A percentile compares a stretch with the other conserved stretches of the same genome.
Evolutionary conservation across 1,140 invertebrate genomes (phyloP).

Genomic region (Ostrea denselamellosa): DNA sequence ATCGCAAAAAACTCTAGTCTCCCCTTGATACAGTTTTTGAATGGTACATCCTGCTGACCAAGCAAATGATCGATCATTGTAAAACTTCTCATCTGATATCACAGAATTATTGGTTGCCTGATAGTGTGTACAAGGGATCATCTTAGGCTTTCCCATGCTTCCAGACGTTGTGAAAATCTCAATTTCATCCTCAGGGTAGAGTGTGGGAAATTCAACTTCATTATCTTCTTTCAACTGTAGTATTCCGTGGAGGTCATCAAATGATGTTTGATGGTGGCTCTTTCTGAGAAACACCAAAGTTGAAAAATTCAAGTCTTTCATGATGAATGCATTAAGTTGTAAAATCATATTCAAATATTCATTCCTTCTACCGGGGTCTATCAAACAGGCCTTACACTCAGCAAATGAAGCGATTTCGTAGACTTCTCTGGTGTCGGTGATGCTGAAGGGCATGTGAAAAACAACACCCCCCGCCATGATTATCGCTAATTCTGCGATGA

Average conservation of each 20-base stretch:
- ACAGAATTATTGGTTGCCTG: too few species aligned
- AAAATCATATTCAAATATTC: background rate
- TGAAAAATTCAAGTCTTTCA: background rate
- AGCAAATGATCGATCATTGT: constrained; percentile 39
- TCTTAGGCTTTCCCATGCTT: too few species aligned
- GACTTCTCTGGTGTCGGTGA: background rate
- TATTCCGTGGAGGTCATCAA: background rate
- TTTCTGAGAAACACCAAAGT: background rate
- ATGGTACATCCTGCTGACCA: constrained; percentile 38
- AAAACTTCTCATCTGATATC: background rate
- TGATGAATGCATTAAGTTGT: background rate
- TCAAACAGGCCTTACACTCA: constrained; percentile 15
- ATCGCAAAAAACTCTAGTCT: constrained; percentile 6
- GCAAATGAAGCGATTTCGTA: background rate
- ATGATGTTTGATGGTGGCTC: background rate
- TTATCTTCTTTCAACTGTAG: background rate
- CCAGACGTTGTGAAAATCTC: background rate
- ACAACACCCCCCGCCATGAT: constrained; percentile 28
- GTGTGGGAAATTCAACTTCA: background rate
- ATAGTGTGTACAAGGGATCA: too few species aligned
- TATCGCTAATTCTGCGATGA: background rate
- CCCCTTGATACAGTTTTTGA: background rate
- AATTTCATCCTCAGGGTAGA: constrained; percentile 8
- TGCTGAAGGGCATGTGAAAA: constrained; percentile 29
- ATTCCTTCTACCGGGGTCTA: constrained; percentile 8